Conservation (phyloP, 2,113 vertebrate genomes). For the Pleuronectes platessa region DNA sequence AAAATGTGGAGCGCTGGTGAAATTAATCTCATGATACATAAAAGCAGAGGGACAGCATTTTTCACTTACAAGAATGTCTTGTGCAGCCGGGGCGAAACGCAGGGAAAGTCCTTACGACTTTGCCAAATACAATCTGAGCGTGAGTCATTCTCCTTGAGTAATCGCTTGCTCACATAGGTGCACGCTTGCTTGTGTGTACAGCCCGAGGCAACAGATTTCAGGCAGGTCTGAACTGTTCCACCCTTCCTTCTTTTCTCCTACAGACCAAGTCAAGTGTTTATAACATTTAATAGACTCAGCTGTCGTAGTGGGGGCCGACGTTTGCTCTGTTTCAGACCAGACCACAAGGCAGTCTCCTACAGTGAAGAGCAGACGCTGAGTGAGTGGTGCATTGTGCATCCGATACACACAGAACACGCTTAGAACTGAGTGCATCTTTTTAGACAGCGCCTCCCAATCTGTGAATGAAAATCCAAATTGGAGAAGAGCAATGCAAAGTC, state of each 20-base stretch:
- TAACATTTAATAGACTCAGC: conserved; percentile 55
- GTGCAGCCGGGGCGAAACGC: conserved; percentile 55
- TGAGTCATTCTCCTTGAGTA: conserved; percentile 70
- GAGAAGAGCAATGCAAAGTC: background rate
- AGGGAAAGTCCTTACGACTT: conserved; percentile 75
- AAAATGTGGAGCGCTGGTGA: conserved; percentile 39
- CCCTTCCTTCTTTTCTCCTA: conserved; percentile 25
- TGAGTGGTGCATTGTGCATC: background rate
- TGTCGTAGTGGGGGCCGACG: conserved; percentile 16
- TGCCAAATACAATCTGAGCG: conserved; percentile 61
- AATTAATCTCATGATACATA: conserved; percentile 50
- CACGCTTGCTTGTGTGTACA: conserved; percentile 44
- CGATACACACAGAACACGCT: background rate
- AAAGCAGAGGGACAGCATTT: conserved; percentile 41
- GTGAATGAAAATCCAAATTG: too few relatives aligned
- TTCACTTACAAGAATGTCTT: conserved; percentile 31
- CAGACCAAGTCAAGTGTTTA: conserved; percentile 57
- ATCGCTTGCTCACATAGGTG: conserved; percentile 68
- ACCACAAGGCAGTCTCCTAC: conserved; percentile 24
- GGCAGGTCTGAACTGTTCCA: conserved; percentile 75
- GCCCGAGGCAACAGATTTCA: conserved; percentile 76
- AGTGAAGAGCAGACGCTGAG: background rate
- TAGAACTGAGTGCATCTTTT: conserved; percentile 7
- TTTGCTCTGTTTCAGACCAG: conserved; percentile 11
- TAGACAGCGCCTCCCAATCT: background rate